Evolutionary conservation across 2,888 invertebrate species (phyloP).

Genomic region (Malthinus seriepunctatus): DNA sequence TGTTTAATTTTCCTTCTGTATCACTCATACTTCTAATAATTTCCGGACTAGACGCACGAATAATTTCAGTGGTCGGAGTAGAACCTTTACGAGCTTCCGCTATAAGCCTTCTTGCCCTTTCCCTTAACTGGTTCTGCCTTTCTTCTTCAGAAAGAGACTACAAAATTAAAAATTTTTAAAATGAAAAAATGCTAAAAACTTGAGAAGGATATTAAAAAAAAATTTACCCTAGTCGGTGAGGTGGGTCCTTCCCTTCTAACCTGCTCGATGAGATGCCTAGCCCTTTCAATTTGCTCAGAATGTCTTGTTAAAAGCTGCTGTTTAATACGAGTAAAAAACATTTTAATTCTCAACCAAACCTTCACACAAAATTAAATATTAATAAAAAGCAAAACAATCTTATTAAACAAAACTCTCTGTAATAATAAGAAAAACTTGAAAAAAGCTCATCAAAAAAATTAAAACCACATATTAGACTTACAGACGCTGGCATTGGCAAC

Average conservation of each 20-base stretch:
- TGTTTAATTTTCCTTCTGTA: slow-evolving; percentile 39
- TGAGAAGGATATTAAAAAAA: slow-evolving; percentile 1
- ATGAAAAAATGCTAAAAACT: not conserved
- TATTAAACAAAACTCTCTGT: not conserved
- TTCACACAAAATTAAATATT: slow-evolving; percentile 39
- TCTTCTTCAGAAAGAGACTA: slow-evolving; percentile 71
- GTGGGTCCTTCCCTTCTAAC: slow-evolving; percentile 65
- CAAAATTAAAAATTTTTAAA: not conserved
- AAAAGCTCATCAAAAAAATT: slow-evolving; percentile 23
- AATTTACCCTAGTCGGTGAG: slow-evolving; percentile 57
- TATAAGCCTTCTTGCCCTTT: slow-evolving; percentile 86
- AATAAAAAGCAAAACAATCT: slow-evolving; percentile 14
- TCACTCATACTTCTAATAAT: slow-evolving; percentile 41
- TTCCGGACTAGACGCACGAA: slow-evolving; percentile 47
- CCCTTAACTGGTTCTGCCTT: slow-evolving; percentile 81
- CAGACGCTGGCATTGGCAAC: slow-evolving; percentile 49
- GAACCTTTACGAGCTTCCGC: slow-evolving; percentile 78
- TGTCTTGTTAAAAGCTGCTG: slow-evolving; percentile 79
- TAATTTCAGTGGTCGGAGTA: slow-evolving; percentile 51
- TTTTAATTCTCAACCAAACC: slow-evolving; percentile 50
- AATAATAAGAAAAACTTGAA: slow-evolving; percentile 20
- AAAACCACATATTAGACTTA: slow-evolving; percentile 45
- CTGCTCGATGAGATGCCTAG: slow-evolving; percentile 80
- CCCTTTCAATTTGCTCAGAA: slow-evolving; percentile 83
- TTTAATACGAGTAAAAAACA: slow-evolving; percentile 53